Conservation (phyloP, 2,113 vertebrate genomes). For the Arizona elegans region DNA sequence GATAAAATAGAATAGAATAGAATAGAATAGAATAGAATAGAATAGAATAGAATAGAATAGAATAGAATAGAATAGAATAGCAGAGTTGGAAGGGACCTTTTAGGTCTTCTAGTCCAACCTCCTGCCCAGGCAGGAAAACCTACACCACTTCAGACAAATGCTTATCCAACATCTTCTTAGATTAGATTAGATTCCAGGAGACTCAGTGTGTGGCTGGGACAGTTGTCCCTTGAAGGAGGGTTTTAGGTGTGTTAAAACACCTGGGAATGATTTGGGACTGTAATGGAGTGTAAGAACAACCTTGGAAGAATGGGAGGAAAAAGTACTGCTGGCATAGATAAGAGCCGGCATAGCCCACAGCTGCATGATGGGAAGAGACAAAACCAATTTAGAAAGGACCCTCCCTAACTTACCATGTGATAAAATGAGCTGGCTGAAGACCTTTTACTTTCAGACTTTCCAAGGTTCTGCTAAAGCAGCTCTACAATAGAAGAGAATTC, state of each 20-base stretch:
- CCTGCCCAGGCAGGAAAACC: no score
- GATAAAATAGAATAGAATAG: no score
- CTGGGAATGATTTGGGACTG: not conserved
- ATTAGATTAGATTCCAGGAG: not conserved
- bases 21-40: no score
- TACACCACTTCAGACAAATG: no score
- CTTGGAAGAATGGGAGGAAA: not conserved
- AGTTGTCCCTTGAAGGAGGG: not conserved
- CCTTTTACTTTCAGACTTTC: not conserved
- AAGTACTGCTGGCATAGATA: no score
- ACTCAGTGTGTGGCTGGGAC: not conserved
- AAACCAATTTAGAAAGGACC: not conserved
- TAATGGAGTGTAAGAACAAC: not conserved
- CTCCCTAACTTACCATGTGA: not conserved
- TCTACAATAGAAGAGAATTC: not conserved
- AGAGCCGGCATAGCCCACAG: not conserved
- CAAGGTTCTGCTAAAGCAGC: not conserved
- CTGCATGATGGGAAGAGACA: not conserved
- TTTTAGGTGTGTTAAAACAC: not conserved
- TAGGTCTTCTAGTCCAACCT: no score
- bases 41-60: no score
- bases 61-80: no score
- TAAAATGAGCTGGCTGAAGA: not conserved
- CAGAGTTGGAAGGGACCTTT: no score
- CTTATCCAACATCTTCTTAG: no score